phyloP scores from a whole-genome alignment of 2,888 invertebrate genomes.

The Eubasilissa splendida region DNA sequence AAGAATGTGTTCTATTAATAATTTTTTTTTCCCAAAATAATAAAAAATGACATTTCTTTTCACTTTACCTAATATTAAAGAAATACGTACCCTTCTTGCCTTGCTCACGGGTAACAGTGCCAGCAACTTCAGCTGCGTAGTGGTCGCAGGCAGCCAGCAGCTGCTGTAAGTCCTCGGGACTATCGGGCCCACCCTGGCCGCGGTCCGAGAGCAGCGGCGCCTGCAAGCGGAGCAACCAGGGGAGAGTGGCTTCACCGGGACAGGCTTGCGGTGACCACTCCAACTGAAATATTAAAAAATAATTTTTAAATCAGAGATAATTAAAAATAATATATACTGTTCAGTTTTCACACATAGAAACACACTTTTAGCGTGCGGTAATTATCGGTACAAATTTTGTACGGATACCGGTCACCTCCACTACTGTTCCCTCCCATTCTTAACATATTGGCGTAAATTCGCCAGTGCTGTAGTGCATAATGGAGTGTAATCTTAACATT shows the following conservation, averaged over 20 bases:
- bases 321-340: too few relatives aligned
- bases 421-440: too few relatives aligned
- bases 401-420: too few relatives aligned
- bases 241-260: conserved; percentile 52
- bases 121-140: conserved; percentile 63
- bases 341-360: too few relatives aligned
- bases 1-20: too few relatives aligned
- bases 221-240: conserved; percentile 52
- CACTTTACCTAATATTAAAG: too few relatives aligned
- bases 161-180: conserved; percentile 63
- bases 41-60: neutral
- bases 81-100: conserved; percentile 49
- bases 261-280: conserved; percentile 54
- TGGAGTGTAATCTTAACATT: too few relatives aligned
- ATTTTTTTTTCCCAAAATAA: neutral
- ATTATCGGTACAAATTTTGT: too few relatives aligned
- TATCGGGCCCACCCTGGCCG: conserved; percentile 59
- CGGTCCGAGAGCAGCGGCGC: conserved; percentile 58
- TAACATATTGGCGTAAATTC: too few relatives aligned
- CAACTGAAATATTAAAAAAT: conserved; percentile 36
- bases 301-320: neutral
- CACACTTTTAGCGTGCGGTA: too few relatives aligned
- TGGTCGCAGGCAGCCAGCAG: conserved; percentile 65
- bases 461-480: too few relatives aligned
- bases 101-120: conserved; percentile 61